Evolutionary conservation across 1,140 invertebrate species (phyloP), one percentile per base, ranked within the genome.

Genomic region (Proctacanthus coquilletti): DNA sequence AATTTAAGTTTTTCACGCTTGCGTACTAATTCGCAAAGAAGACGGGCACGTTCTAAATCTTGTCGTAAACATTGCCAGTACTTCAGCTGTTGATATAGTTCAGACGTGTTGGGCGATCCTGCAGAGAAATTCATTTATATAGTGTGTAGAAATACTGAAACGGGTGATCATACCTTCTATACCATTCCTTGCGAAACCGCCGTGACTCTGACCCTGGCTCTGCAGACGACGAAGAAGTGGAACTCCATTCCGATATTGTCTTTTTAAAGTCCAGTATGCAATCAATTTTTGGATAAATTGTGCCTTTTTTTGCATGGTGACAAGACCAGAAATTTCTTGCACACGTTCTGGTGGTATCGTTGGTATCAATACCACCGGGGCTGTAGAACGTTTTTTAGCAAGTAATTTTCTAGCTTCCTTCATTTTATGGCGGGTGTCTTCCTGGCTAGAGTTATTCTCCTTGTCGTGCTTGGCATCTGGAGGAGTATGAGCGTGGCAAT

Each of bases 191-290:
- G 65, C 58, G 0, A 67, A 63, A 11, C 68, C 61, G n/a, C 49
- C 47, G 40, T 58, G 49, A 21, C 51, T 50, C 23, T 70, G 69
- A 15, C 72, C 70, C 14, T 77, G 69, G 47, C 77, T 82, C 58
- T 92, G 87, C 21, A 94, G 56, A 15, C 94, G 65, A 40, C 93
- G 61, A 18, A 98, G 57, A 19, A 98, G 64, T 1, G 94, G 94
- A 8, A 98, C 94, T 2, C 95, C 95, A 65, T 96, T 96, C 33
- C 94, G 62, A 39, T 84, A 84, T 53, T 94, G 88, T n/a, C 94
- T 58, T 58, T 97, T 98, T 2, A 97, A 63, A 3, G 87, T 94
- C 93, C 94, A 97, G 54, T 87, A 89, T 0, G 84, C 81, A 32
- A 91, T 81, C 3, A 96, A 62, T 11, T 86, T 64, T 52, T 91